phyloP scores from a whole-genome alignment of 2,888 invertebrate genomes.

The Cabera pusaria region DNA sequence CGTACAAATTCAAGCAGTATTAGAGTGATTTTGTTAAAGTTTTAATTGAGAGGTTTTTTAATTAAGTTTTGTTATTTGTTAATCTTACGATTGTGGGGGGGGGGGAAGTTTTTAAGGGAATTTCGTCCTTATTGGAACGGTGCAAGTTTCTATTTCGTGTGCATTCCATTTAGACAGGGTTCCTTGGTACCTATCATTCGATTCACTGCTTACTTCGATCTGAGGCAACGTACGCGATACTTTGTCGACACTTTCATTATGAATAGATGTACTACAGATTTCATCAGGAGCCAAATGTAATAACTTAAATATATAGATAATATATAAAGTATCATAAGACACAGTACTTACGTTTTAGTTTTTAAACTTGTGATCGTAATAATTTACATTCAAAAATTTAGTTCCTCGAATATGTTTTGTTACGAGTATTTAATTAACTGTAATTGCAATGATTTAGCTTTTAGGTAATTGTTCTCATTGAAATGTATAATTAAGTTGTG shows the following conservation, averaged over 20 bases:
- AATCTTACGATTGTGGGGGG: conserved; percentile 50
- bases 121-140: conserved; percentile 38
- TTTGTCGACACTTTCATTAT: conserved; percentile 47
- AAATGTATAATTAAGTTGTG: conserved; percentile 76
- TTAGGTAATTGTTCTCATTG: conserved; percentile 77
- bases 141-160: conserved; percentile 39
- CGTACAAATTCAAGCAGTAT: conserved; percentile 82
- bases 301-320: conserved; percentile 56
- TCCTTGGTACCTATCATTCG: conserved; percentile 32
- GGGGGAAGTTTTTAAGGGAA: conserved; percentile 51
- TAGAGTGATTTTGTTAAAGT: conserved; percentile 83
- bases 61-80: conserved; percentile 83
- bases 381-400: conserved; percentile 70
- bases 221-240: too few species aligned
- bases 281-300: conserved; percentile 78
- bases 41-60: conserved; percentile 76
- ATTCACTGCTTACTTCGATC: conserved; percentile 27
- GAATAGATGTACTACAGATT: conserved; percentile 43
- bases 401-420: conserved; percentile 77
- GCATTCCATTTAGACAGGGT: conserved; percentile 36
- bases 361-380: conserved; percentile 72
- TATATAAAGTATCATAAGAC: conserved; percentile 67
- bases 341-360: conserved; percentile 68
- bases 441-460: conserved; percentile 62
- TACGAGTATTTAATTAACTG: conserved; percentile 73